Evolutionary conservation across 2,113 vertebrate genomes (phyloP).

Genomic region (Mola mola): DNA sequence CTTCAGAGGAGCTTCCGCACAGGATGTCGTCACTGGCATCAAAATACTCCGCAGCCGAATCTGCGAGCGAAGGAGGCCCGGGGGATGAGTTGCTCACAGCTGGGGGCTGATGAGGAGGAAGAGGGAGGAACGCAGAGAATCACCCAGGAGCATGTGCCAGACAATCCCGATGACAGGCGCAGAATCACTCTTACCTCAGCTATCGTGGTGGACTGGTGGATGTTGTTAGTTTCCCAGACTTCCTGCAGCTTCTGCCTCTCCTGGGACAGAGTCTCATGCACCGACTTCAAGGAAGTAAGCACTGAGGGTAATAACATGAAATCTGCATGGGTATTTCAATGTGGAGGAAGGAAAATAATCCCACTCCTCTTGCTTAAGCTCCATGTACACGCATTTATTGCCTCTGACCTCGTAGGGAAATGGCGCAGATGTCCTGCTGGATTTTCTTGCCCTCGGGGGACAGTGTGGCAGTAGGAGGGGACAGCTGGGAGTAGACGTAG

Average conservation of each 20-base stretch:
- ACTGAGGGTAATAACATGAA: too few species aligned
- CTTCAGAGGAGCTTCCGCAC: constrained; percentile 87
- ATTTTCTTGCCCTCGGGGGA: constrained; percentile 86
- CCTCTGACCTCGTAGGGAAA: constrained; percentile 78
- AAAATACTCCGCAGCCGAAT: constrained; percentile 90
- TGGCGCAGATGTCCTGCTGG: constrained; percentile 88
- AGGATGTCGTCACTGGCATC: constrained; percentile 89
- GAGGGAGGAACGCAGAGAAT: not conserved
- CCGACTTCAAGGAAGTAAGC: constrained; percentile 73
- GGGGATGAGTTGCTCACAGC: constrained; percentile 48
- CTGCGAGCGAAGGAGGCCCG: constrained; percentile 82
- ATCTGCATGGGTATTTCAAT: too few species aligned
- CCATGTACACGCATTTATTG: not conserved
- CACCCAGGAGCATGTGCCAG: accelerated
- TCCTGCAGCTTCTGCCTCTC: constrained; percentile 80
- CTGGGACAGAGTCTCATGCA: constrained; percentile 77
- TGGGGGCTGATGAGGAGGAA: constrained; percentile 50
- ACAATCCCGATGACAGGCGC: not conserved
- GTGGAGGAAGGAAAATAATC: constrained; percentile 1
- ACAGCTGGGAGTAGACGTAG: constrained; percentile 86
- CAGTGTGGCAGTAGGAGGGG: constrained; percentile 71
- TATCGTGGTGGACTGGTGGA: constrained; percentile 61
- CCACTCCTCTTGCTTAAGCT: not conserved
- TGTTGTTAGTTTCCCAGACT: constrained; percentile 68
- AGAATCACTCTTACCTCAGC: constrained; percentile 62